A percentile compares a stretch with the other conserved stretches of the same genome.
Evolutionary conservation across 2,113 vertebrate species (phyloP).

Genomic region (Hippocampus abdominalis): DNA sequence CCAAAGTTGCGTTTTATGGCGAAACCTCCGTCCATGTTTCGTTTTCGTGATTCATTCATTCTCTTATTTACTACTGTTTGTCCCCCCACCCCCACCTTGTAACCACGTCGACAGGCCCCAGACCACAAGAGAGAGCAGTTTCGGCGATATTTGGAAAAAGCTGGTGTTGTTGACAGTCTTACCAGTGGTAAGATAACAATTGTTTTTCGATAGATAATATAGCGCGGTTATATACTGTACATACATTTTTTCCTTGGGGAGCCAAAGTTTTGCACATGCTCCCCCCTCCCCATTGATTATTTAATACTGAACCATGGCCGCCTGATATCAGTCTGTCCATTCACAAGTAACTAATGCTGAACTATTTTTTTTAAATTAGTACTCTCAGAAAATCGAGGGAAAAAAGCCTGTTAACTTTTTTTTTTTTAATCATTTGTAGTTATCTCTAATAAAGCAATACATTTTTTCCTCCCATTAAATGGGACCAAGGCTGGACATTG

Average conservation of each 20-base stretch:
- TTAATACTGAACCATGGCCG: too few species aligned
- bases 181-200: constrained; percentile 79
- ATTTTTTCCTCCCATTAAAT: too few species aligned
- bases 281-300: too few species aligned
- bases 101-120: constrained; percentile 67
- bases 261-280: too few species aligned
- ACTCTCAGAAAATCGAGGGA: too few species aligned
- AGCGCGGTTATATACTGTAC: neutral
- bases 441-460: too few species aligned
- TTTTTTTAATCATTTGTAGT: too few species aligned
- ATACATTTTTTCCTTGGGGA: neutral
- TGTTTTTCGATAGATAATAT: too few species aligned
- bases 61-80: neutral
- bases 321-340: neutral
- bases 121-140: constrained; percentile 92
- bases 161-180: constrained; percentile 87
- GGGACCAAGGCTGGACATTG: too few species aligned
- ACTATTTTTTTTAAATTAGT: too few species aligned
- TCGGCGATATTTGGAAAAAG: constrained; percentile 91
- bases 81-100: neutral
- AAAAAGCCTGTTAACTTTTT: too few species aligned
- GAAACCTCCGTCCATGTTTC: neutral
- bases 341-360: neutral
- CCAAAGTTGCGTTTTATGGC: neutral
- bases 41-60: neutral